These are phyloP conservation scores for Plectrocnemia conspersa DNA, from an alignment of 1,140 invertebrate species.

Conservation along the genomic window DNA sequence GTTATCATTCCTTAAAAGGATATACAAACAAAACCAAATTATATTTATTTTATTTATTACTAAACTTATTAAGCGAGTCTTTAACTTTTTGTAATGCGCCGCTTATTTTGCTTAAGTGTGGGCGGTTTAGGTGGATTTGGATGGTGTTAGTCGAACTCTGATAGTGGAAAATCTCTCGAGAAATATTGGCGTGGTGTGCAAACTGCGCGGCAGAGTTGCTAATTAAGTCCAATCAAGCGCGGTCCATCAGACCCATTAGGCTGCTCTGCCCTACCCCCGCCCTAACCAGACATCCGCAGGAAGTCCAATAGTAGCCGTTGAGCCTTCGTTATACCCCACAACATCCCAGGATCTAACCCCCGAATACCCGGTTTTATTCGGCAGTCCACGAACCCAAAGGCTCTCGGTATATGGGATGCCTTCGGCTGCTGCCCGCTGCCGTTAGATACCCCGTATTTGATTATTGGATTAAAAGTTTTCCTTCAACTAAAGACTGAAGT, in stretches of 20 bases:
- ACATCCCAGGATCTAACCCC: conserved; percentile 4
- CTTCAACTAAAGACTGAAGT: conserved; percentile 24
- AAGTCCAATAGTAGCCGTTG: conserved; percentile 4
- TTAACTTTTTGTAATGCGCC: too few relatives aligned
- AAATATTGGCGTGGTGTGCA: conserved; percentile 34
- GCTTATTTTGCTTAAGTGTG: too few relatives aligned
- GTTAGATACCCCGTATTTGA: conserved; percentile 28
- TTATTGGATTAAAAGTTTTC: conserved; percentile 37
- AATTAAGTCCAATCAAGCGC: conserved; percentile 54
- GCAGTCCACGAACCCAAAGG: not conserved
- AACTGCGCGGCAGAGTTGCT: conserved; percentile 40
- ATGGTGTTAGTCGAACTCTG: too few relatives aligned
- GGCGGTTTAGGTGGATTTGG: too few relatives aligned
- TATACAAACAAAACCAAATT: too few relatives aligned
- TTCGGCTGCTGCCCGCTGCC: conserved; percentile 11
- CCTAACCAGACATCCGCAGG: not conserved
- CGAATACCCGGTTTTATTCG: conserved; percentile 11
- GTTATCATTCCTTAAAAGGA: too few relatives aligned
- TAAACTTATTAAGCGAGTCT: too few relatives aligned
- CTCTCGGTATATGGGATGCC: conserved; percentile 8
- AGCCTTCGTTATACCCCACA: conserved; percentile 18
- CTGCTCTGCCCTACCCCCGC: conserved; percentile 4
- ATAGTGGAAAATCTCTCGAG: too few relatives aligned
- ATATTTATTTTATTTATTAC: too few relatives aligned
- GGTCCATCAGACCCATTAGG: conserved; percentile 49